Conservation (phyloP, 2,888 invertebrate species). For the Ischnura elegans region DNA sequence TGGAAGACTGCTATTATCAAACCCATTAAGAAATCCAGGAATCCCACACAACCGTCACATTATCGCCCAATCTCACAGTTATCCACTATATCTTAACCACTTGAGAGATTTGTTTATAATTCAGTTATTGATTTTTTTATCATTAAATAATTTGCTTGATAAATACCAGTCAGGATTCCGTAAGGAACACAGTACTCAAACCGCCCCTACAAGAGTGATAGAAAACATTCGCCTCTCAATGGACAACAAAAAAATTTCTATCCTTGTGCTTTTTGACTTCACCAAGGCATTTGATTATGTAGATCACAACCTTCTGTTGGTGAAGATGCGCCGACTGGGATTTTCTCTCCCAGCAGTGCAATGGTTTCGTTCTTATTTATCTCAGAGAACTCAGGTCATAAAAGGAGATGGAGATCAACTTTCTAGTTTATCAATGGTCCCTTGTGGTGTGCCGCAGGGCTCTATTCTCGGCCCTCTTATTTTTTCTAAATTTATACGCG, state of each 20-base stretch:
- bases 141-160: slow-evolving; percentile 72
- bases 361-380: slow-evolving; percentile 61
- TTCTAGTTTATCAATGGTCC: too few species aligned
- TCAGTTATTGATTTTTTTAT: slow-evolving; percentile 72
- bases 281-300: slow-evolving; percentile 74
- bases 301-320: slow-evolving; percentile 71
- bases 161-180: slow-evolving; percentile 73
- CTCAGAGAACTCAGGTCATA: too few species aligned
- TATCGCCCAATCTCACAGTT: too few species aligned
- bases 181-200: slow-evolving; percentile 72
- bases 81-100: slow-evolving; percentile 70
- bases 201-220: slow-evolving; percentile 72
- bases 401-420: too few species aligned
- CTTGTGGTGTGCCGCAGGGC: too few species aligned
- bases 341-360: slow-evolving; percentile 78
- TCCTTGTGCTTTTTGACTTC: slow-evolving; percentile 73
- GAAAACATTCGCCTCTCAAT: slow-evolving; percentile 72
- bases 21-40: too few species aligned
- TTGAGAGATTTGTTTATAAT: slow-evolving; percentile 70
- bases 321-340: slow-evolving; percentile 70
- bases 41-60: too few species aligned
- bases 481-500: too few species aligned
- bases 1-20: too few species aligned
- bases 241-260: slow-evolving; percentile 71
- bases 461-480: too few species aligned